Evolutionary conservation across 2,113 vertebrate species (phyloP).

Genomic region (Polypterus senegalus): DNA sequence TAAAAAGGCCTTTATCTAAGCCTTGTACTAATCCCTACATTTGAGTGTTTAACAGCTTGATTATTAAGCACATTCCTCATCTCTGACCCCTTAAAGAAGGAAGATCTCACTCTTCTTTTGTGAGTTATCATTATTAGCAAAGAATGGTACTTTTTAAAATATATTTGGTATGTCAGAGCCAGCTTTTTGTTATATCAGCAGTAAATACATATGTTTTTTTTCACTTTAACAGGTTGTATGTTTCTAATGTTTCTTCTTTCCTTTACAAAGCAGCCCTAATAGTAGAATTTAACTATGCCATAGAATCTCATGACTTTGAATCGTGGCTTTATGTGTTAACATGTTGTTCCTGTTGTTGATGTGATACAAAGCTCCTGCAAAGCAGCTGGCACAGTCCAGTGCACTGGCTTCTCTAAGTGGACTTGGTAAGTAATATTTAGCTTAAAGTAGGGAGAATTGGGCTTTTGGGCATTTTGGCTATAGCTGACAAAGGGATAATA

Average conservation of each 20-base stretch:
- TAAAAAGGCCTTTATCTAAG: too few species aligned
- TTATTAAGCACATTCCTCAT: too few species aligned
- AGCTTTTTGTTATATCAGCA: too few species aligned
- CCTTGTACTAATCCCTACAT: too few species aligned
- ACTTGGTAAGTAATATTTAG: constrained; percentile 90
- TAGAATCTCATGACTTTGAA: constrained; percentile 96
- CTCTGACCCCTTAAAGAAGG: too few species aligned
- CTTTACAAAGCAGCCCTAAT: constrained; percentile 84
- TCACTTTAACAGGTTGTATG: constrained; percentile 72
- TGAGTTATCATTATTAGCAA: constrained; percentile 36
- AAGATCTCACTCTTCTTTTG: too few species aligned
- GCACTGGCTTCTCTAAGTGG: constrained; percentile 99
- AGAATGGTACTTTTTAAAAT: constrained; percentile 32
- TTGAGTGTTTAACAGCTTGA: too few species aligned
- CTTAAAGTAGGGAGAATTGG: constrained; percentile 32
- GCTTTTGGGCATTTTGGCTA: too few species aligned
- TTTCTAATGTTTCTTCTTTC: constrained; percentile 78
- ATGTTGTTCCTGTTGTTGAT: constrained; percentile 99
- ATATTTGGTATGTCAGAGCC: too few species aligned
- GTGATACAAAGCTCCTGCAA: constrained; percentile 99
- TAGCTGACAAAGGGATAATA: too few species aligned
- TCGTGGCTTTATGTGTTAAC: constrained; percentile 99
- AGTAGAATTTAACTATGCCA: constrained; percentile 88
- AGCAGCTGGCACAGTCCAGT: constrained; percentile 99
- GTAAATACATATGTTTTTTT: constrained; percentile 16